phyloP scores from a whole-genome alignment of 2,113 vertebrate genomes.

The Arvicanthis niloticus region DNA sequence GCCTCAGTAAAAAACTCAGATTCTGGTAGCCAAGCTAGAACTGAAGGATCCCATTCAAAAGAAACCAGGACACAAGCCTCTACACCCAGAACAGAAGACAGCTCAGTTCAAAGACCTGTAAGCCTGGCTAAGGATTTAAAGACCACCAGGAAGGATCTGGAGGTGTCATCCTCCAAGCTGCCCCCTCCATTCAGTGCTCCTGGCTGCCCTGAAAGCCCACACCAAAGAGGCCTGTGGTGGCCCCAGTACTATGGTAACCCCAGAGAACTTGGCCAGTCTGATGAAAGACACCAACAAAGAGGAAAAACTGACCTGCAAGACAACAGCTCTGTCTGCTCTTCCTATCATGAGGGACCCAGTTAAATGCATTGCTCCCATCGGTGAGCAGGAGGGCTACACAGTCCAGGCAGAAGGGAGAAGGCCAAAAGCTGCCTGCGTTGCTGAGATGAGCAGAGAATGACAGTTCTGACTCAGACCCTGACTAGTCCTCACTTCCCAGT shows the following conservation, averaged over 20 bases:
- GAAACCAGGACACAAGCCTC: slow-evolving; percentile 93
- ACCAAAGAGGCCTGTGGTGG: slow-evolving; percentile 83
- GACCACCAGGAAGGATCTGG: slow-evolving; percentile 85
- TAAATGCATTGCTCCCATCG: fast-evolving
- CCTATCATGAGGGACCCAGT: slow-evolving; percentile 77
- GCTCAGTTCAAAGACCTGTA: slow-evolving; percentile 88
- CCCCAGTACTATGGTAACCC: slow-evolving; percentile 71
- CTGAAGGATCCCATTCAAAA: slow-evolving; percentile 90
- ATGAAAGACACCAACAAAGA: slow-evolving; percentile 85
- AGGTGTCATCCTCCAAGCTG: slow-evolving; percentile 80
- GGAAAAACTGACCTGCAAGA: slow-evolving; percentile 83
- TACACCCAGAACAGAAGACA: slow-evolving; percentile 91
- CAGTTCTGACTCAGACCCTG: slow-evolving; percentile 95
- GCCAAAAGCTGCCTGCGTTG: background rate
- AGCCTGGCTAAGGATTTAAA: slow-evolving; percentile 90
- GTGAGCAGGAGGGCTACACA: slow-evolving; percentile 56
- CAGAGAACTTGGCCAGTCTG: slow-evolving; percentile 85
- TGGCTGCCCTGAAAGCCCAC: slow-evolving; percentile 82
- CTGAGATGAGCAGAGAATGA: slow-evolving; percentile 93
- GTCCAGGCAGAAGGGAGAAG: background rate
- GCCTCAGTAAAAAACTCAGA: slow-evolving; percentile 97
- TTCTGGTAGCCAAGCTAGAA: slow-evolving; percentile 94
- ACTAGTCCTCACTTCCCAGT: slow-evolving; percentile 82
- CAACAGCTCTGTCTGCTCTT: background rate
- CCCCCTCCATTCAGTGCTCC: slow-evolving; percentile 82